These are phyloP conservation scores for Ypsolopha scabrella DNA, from an alignment of 2,888 invertebrate genomes.

Conservation along the genomic window DNA sequence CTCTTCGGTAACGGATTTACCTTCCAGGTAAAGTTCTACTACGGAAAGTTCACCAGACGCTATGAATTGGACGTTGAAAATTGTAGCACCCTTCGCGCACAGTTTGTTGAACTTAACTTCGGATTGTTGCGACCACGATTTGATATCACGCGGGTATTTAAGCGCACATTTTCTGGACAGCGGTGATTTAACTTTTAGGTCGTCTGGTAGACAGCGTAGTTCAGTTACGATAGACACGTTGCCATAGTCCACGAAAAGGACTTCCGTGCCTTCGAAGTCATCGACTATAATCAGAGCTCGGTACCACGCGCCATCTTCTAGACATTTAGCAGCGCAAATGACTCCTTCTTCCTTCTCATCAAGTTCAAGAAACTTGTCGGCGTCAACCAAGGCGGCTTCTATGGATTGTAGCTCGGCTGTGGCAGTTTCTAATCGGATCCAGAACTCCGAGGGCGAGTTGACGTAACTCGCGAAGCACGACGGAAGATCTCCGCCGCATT, in stretches of 20 bases:
- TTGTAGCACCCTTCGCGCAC: slow-evolving; percentile 76
- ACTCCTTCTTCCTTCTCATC: slow-evolving; percentile 55
- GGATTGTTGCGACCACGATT: slow-evolving; percentile 75
- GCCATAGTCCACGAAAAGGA: too few species aligned
- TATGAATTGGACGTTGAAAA: slow-evolving; percentile 76
- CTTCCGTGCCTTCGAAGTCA: slow-evolving; percentile 66
- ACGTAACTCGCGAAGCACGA: slow-evolving; percentile 81
- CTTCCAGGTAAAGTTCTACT: slow-evolving; percentile 73
- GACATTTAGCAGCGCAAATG: slow-evolving; percentile 75
- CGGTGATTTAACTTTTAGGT: slow-evolving; percentile 69
- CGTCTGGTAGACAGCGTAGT: slow-evolving; percentile 70
- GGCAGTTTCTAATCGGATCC: slow-evolving; percentile 80
- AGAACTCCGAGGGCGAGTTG: slow-evolving; percentile 81
- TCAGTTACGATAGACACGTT: slow-evolving; percentile 71
- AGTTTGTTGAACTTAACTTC: slow-evolving; percentile 75
- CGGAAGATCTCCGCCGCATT: slow-evolving; percentile 61
- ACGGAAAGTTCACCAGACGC: slow-evolving; percentile 75
- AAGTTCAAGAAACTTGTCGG: slow-evolving; percentile 64
- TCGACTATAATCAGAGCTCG: slow-evolving; percentile 73
- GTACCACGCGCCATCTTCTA: slow-evolving; percentile 76
- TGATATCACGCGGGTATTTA: slow-evolving; percentile 66
- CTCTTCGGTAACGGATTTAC: slow-evolving; percentile 73
- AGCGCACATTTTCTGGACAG: slow-evolving; percentile 74
- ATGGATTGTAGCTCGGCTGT: slow-evolving; percentile 68
- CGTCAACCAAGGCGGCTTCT: slow-evolving; percentile 67